Base-by-base conservation (phyloP, 2,888 invertebrate genomes). In the Pterobdella sp. region DNA sequence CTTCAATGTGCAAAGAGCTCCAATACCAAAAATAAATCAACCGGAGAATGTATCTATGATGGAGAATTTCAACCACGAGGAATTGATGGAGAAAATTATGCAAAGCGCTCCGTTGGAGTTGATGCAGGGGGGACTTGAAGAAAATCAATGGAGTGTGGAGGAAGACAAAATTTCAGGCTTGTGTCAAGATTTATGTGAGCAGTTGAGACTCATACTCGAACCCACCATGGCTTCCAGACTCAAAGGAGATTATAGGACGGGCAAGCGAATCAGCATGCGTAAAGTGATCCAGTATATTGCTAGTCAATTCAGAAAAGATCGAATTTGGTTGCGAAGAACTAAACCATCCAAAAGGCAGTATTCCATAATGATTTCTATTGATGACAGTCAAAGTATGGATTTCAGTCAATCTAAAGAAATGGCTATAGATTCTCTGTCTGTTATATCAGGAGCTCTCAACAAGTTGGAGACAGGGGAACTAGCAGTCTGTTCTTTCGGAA, bases 201-300 rank as follows among this genome's bases (percentile, higher is more conserved):
- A 95, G 79, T 86, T 99, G 75, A 86, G 98, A 66, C 87, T 98
- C 0, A 92, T 99, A 65, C 84, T 99, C 56, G 97, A 98, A 82
- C 98, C 98, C 0, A 94, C 95, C 0, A 91, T 92, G 79, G 91
- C 94, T 0, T 91, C 94, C 0, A 88, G 94, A 76, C 86, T 94
- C 42, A 92, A 88, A 85, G 98, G 98, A 31, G 98, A 99, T 84
- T 98, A 92, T 84, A 88, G 95, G 7, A 96, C 94, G 0, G 98
- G 98, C 0, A 91, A 94, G 75, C 88, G 98, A 7, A 91, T 99
- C 71, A 99, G 98, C 85, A 98, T 99, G 97, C 88, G 96, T 66
- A 93, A 92, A 80, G 91, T 99, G 72, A 95, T 98, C 81, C 93
- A 97, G 0, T 99, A 98, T 86, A 94, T 99, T 78, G 99, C 99